phyloP scores from a whole-genome alignment of 2,888 invertebrate genomes.

The Apamea monoglypha region DNA sequence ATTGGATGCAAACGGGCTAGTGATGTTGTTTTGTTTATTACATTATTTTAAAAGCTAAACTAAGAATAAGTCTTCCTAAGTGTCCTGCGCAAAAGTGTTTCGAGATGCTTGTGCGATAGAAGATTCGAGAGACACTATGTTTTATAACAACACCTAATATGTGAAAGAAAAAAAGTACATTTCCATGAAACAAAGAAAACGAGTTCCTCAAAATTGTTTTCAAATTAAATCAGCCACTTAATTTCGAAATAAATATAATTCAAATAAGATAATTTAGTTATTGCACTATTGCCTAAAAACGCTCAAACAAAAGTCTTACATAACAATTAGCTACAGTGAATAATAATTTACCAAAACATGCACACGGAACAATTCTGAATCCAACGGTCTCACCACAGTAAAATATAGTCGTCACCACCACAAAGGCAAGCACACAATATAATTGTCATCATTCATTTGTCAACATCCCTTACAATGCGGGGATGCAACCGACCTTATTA shows the following conservation, averaged over 20 bases:
- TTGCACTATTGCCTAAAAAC: background rate
- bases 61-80: background rate
- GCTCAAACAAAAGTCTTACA: slow-evolving; percentile 5
- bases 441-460: slow-evolving; percentile 88
- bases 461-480: slow-evolving; percentile 76
- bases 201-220: background rate
- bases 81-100: background rate
- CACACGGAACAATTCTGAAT: slow-evolving; percentile 42
- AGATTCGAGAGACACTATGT: background rate
- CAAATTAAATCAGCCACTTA: background rate
- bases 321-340: slow-evolving; percentile 61
- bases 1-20: background rate
- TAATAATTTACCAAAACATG: slow-evolving; percentile 64
- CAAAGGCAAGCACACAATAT: slow-evolving; percentile 84
- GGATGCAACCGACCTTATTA: slow-evolving; percentile 73
- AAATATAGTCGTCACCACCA: slow-evolving; percentile 83
- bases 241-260: background rate
- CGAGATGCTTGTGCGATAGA: background rate
- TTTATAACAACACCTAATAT: background rate
- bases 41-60: background rate
- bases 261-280: background rate
- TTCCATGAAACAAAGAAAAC: background rate
- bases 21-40: slow-evolving; percentile 15
- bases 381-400: slow-evolving; percentile 70
- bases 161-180: background rate